A percentile compares a stretch with the other conserved stretches of the same genome.
These are phyloP conservation scores for Euwallacea fornicatus DNA, from an alignment of 1,140 invertebrate genomes.

Conservation along the genomic window DNA sequence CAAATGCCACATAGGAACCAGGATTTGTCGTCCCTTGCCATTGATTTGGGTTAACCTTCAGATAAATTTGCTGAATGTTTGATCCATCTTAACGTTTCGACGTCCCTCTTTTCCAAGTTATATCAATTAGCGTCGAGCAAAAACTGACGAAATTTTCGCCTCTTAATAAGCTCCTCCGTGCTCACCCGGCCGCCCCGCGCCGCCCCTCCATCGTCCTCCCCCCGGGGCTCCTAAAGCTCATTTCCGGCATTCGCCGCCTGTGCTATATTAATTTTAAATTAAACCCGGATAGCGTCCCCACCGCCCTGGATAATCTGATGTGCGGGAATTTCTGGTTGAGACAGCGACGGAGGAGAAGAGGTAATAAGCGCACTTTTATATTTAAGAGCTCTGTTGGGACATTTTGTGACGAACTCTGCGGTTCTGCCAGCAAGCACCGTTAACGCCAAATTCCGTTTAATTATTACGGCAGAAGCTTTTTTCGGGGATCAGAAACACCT, in stretches of 20 bases:
- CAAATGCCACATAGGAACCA: no score
- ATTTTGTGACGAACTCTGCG: no score
- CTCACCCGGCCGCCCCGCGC: slow-evolving; percentile 6
- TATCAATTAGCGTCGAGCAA: background rate
- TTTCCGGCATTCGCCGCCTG: slow-evolving; percentile 61
- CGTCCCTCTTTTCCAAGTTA: background rate
- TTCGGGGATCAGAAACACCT: no score
- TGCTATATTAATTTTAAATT: slow-evolving; percentile 66
- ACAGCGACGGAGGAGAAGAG: slow-evolving; percentile 10
- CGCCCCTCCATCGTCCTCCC: slow-evolving; percentile 43
- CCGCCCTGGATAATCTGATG: slow-evolving; percentile 58
- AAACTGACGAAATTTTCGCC: slow-evolving; percentile 7
- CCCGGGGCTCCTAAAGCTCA: slow-evolving; percentile 56
- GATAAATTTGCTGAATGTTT: no score
- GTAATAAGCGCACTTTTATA: slow-evolving; percentile 1
- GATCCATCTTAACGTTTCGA: background rate
- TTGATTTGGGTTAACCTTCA: no score
- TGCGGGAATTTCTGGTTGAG: slow-evolving; percentile 44
- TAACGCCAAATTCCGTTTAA: no score
- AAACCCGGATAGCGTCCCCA: slow-evolving; percentile 59
- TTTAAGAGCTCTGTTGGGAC: background rate
- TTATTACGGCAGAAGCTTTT: no score
- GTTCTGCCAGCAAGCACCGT: no score
- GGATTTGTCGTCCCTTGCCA: no score
- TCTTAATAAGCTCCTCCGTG: slow-evolving; percentile 32